These are phyloP conservation scores for Rhombomys opimus DNA, from an alignment of 2,113 vertebrate genomes.

Conservation along the genomic window DNA sequence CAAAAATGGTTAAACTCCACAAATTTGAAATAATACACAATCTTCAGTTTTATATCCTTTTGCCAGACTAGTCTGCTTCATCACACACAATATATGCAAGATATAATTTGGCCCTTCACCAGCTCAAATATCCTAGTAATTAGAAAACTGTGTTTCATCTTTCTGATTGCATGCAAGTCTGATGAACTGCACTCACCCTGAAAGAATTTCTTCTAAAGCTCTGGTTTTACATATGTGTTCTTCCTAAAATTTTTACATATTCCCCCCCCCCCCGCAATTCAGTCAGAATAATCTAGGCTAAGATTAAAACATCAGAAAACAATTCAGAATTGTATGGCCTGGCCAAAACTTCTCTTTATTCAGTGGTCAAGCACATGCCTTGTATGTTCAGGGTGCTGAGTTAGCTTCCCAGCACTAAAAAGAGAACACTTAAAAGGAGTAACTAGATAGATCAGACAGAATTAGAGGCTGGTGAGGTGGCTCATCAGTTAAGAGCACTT, in stretches of 20 bases:
- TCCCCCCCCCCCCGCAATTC: too few relatives aligned
- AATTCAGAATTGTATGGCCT: neutral
- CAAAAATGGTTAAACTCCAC: slow-evolving; percentile 54
- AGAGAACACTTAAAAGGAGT: neutral
- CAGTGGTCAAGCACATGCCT: neutral
- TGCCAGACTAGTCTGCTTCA: neutral
- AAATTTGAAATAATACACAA: slow-evolving; percentile 59
- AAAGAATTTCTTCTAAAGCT: slow-evolving; percentile 31
- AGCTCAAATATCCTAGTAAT: slow-evolving; percentile 40
- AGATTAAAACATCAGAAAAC: neutral
- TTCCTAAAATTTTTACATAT: neutral
- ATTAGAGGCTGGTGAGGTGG: neutral
- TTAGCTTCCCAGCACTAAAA: neutral
- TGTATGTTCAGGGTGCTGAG: rapidly evolving
- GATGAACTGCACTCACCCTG: neutral
- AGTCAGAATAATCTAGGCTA: neutral
- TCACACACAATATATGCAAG: neutral
- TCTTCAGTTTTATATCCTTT: slow-evolving; percentile 39
- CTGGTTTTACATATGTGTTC: neutral
- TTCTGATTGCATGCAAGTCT: neutral
- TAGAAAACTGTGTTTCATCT: slow-evolving; percentile 40
- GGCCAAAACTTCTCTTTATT: neutral
- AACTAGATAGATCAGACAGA: neutral
- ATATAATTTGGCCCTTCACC: neutral
- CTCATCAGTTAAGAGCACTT: too few relatives aligned